Base-by-base conservation (phyloP, 2,888 invertebrate genomes). In the Drosophila emarginata region DNA sequence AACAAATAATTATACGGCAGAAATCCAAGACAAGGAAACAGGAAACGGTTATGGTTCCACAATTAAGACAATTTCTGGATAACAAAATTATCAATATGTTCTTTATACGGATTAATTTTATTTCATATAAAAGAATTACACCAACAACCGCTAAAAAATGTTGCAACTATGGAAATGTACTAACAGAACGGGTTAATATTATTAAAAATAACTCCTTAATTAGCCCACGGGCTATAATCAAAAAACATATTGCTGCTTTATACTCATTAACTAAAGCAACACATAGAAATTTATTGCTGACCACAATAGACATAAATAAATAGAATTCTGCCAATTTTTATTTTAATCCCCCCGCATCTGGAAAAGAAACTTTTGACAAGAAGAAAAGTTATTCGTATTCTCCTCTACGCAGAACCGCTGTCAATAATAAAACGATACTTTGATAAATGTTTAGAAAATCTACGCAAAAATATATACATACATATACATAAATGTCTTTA, bases 361-460 rank as follows among this genome's bases (percentile, higher is more conserved):
- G 64, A 65, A 72, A 74, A 65, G 23, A 45, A 23, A 61, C 59
- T 50, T 37, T 32, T 26, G 36, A 45, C n/a, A 28, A 5, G 36
- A 68, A 32, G 60, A 52, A 63, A 58, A 64, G 72, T 66, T 78
- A 77, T 69, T 40, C 56, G 28, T 66, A 59, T 23, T 32, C 58
- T 28, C 21, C 37, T 14, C 36, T 9, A 26, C 45, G 67, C 66
- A 79, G 51, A 45, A 67, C 37, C 85, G 73, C 77, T 84, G 85
- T 87, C 88, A 84, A 84, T 84, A 88, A 87, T 82, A 86, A 86
- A 87, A 82, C 80, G 87, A 54, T 54, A 36, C 54, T 65, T 84
- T 87, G 88, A 84, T 84, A 84, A 84, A 84, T 88, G 82, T 78
- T 87, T 81, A 67, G 85, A 76, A 67, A 81, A 79, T 82, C 62